Base-by-base conservation (phyloP, 2,113 vertebrate species). In the Eleginops maclovinus region DNA sequence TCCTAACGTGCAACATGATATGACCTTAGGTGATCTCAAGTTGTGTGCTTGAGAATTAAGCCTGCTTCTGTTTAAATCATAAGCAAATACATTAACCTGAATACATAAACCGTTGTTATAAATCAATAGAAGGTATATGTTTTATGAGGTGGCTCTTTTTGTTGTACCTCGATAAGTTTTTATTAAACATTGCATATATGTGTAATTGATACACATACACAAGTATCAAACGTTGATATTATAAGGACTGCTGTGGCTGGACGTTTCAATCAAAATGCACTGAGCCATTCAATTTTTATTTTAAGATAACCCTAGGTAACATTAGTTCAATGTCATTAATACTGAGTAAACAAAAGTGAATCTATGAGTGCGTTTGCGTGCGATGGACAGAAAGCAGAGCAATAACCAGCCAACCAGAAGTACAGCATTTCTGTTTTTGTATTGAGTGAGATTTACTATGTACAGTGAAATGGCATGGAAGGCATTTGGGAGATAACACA, bases 351-450 rank as follows among this genome's bases (percentile, higher is more conserved):
- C 61, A 77, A 51, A 53, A 16, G 3, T 10, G 47, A 10, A 12
- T 13, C 56, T 78, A 47, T 43, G 0, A 16, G 26, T 21, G 36
- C 51, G 60, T 36, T 51, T 65, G 44, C 46, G 74, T 70, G 28
- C 15, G 4, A 44, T 14, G 71, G 31, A 72, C 16, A 64, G n/a
- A 16, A 22, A 40, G 49, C 19, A 22, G 21, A 44, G 40, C 36
- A 66, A 54, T 56, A 82, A 87, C 69, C 40, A 80, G 79, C 65
- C 54, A 88, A 91, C 85, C 75, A 85, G 87, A 66, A 24, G 14
- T 59, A 79, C 88, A 67, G 63, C 91, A 94, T 93, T 93, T 87
- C 69, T 91, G 31, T 36, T 68, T 81, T 75, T 75, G 73, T 71
- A 74, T n/a, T 51, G 59, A 19, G 62, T 79, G 81, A 87, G 59